Base-by-base conservation (phyloP, 2,113 vertebrate genomes). In the Mobula birostris region DNA sequence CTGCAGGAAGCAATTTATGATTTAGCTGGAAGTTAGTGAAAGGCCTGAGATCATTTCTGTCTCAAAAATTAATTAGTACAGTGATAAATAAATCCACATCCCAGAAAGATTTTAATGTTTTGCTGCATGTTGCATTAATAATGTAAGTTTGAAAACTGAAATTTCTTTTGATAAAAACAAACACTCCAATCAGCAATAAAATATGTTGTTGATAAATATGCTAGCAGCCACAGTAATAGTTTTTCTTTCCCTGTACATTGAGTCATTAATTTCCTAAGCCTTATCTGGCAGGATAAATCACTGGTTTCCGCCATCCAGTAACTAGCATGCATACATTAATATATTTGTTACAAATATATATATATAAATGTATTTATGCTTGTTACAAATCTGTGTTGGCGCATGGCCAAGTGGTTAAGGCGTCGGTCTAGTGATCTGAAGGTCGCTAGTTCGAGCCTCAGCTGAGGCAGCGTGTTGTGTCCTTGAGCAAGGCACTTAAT, bases 1-100 rank as follows among this genome's bases (percentile, higher is more conserved):
- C 36, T 93, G 91, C 91, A 76, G 91, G 91, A 93, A 93, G 36
- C 36, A 93, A 92, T 93, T 93, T 93, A 93, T 76, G 70, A 24
- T 93, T 93, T 24, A 76, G 36, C 70, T 48, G 29, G 21, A 74
- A 32, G 91, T 21, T 76, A 74, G 91, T 27, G 24, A 93, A 76
- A 93, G 19, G 91, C 48, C 91, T 56, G 68, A 56, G 14, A 93
- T 36, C 17, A 70, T 24, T 68, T 91, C 17, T 70, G 19, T 70
- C 63, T 9, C 63, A 36, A 91, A 40, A 40, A 9, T 70, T 70
- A 91, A 66, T 70, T 70, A 66, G 7, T 70, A 70, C 88, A 29
- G 17, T 91, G 63, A 2, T 32, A 91, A 70, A 32, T 91, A 70
- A 68, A 91, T 91, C 5, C 61, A 90, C 12, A 32, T n/a, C 63